A percentile compares a stretch with the other conserved stretches of the same genome.
Conservation (phyloP, 2,797 vertebrate species). For the Spinibarbus caldwelli region DNA sequence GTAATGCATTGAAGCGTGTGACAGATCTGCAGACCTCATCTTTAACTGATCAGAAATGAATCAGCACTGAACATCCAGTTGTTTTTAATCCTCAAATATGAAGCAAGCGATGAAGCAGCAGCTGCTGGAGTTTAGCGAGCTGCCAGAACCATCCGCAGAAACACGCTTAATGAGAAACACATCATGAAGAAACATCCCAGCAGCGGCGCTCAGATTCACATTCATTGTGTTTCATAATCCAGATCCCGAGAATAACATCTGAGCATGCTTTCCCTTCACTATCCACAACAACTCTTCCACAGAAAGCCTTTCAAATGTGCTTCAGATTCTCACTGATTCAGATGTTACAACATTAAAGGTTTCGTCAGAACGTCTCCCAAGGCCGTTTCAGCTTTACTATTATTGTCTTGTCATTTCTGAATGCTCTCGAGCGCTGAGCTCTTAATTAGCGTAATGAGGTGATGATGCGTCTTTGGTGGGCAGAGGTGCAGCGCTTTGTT, state of each 20-base stretch:
- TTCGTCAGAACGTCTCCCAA: neutral
- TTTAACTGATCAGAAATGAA: neutral
- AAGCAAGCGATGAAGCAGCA: neutral
- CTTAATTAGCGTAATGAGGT: slow-evolving; percentile 40
- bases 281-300: neutral
- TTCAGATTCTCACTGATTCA: neutral
- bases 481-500: slow-evolving; percentile 63
- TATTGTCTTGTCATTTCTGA: slow-evolving; percentile 10
- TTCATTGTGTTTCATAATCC: neutral
- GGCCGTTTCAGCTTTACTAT: neutral
- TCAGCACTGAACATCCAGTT: neutral
- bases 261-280: neutral
- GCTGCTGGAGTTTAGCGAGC: neutral
- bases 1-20: neutral
- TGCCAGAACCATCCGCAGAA: neutral
- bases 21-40: neutral
- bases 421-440: neutral
- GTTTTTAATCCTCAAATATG: neutral
- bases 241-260: neutral
- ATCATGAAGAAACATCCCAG: neutral
- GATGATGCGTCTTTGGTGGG: slow-evolving; percentile 1
- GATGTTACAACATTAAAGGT: neutral
- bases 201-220: too few species aligned
- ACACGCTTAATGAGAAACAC: neutral
- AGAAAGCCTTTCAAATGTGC: neutral